phyloP scores from a whole-genome alignment of 2,113 vertebrate genomes.

The Naja naja region DNA sequence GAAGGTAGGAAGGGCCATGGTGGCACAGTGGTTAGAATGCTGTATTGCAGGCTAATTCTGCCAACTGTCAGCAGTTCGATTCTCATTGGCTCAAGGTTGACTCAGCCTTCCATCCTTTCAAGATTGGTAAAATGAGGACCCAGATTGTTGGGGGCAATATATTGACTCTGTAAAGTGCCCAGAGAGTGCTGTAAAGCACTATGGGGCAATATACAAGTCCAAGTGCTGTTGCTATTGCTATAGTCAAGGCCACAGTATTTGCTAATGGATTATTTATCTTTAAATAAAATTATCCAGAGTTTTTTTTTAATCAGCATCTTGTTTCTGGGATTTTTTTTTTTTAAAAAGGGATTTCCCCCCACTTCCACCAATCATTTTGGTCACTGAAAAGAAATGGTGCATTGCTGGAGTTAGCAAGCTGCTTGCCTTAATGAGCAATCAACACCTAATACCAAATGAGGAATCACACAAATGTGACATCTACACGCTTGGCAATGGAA shows the following conservation, averaged over 20 bases:
- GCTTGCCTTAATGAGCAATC: constrained; percentile 72
- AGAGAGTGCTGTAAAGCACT: too few relatives aligned
- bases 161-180: neutral
- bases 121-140: neutral
- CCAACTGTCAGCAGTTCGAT: too few relatives aligned
- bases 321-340: constrained; percentile 47
- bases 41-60: too few relatives aligned
- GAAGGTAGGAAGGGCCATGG: too few relatives aligned
- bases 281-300: constrained; percentile 52
- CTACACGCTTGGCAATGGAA: constrained; percentile 52
- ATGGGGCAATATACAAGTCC: neutral
- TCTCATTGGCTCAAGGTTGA: too few relatives aligned
- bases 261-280: constrained; percentile 55
- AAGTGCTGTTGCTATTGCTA: neutral
- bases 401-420: constrained; percentile 67
- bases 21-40: too few relatives aligned
- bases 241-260: constrained; percentile 44
- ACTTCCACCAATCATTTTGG: constrained; percentile 57
- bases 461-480: constrained; percentile 66
- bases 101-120: neutral
- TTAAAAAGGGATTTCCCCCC: neutral
- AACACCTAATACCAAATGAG: constrained; percentile 62
- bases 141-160: neutral
- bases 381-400: constrained; percentile 65
- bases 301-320: constrained; percentile 50